Conservation (phyloP, 1,140 invertebrate genomes). For the Drosophila santomea region DNA sequence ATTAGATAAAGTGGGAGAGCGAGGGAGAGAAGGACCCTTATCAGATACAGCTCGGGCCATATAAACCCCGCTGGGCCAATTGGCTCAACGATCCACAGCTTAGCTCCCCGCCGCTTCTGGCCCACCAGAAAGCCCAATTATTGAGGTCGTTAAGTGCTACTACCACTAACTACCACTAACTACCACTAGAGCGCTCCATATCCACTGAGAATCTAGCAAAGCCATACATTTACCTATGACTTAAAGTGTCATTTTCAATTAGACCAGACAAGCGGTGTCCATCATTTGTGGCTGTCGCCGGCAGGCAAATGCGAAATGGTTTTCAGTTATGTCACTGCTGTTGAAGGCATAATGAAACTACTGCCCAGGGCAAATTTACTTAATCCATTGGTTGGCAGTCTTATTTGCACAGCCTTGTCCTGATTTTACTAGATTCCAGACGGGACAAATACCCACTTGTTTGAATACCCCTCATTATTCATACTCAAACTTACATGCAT, state of each 20-base stretch:
- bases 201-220: constrained; percentile 1
- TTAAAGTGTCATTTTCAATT: constrained; percentile 22
- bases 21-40: not conserved
- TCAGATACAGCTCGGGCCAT: constrained; percentile 17
- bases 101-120: constrained; percentile 15
- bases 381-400: constrained; percentile 45
- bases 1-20: not conserved
- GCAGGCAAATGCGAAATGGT: constrained; percentile 25
- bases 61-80: constrained; percentile 59
- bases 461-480: not conserved
- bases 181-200: constrained; percentile 21
- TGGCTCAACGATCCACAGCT: constrained; percentile 41
- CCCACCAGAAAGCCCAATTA: constrained; percentile 55
- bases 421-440: constrained; percentile 3
- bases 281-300: constrained; percentile 26
- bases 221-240: too few species aligned
- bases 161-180: constrained; percentile 36
- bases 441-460: constrained; percentile 9
- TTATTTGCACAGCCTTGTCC: constrained; percentile 1
- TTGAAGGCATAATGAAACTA: constrained; percentile 47
- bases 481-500: too few species aligned
- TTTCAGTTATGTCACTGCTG: constrained; percentile 46
- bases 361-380: constrained; percentile 49
- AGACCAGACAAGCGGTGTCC: constrained; percentile 16
- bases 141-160: constrained; percentile 32